These are phyloP conservation scores for Sarcophaga carnaria DNA, from an alignment of 2,888 invertebrate genomes.

Conservation along the genomic window DNA sequence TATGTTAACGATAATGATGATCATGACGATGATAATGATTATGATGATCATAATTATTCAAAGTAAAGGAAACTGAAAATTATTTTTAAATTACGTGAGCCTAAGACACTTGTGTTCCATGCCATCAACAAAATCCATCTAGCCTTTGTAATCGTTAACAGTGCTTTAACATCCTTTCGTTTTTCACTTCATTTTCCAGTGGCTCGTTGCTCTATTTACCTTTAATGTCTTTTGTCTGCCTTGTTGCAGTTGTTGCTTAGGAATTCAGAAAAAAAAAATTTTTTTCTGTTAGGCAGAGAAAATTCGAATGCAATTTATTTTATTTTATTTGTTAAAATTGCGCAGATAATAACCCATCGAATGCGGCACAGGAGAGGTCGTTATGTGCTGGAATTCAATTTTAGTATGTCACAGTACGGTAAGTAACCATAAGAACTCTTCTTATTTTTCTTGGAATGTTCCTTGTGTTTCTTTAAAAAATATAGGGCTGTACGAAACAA, in stretches of 20 bases:
- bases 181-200: not conserved
- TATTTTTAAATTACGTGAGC: conserved; percentile 22
- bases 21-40: not conserved
- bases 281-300: not conserved
- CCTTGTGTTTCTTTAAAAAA: too few relatives aligned
- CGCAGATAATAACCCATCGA: not conserved
- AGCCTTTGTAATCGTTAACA: not conserved
- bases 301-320: not conserved
- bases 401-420: not conserved
- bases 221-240: not conserved
- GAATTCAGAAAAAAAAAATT: not conserved
- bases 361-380: not conserved
- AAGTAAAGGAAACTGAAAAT: not conserved
- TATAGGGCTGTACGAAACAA: too few relatives aligned
- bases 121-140: not conserved
- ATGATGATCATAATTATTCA: not conserved
- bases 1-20: not conserved
- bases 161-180: not conserved
- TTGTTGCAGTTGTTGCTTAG: not conserved
- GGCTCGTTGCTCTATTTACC: not conserved
- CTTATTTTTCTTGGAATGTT: too few relatives aligned
- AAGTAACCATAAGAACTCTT: not conserved
- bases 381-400: not conserved
- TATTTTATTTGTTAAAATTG: not conserved
- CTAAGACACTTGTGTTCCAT: not conserved